phyloP scores from a whole-genome alignment of 2,888 invertebrate species.

The Rhingia rostrata region DNA sequence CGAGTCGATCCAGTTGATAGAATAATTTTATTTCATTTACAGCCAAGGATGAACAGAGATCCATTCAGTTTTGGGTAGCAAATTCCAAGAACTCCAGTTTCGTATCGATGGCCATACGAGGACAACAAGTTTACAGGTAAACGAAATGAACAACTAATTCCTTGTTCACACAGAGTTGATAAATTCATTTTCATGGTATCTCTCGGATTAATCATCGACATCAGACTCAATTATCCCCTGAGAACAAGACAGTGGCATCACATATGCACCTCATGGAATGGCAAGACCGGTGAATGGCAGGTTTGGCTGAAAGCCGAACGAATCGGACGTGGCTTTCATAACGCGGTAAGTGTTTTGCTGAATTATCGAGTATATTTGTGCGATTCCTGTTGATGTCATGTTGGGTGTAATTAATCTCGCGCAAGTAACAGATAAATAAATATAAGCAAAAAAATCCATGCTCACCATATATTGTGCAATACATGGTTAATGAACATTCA shows the following conservation, averaged over 20 bases:
- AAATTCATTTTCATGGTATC: constrained; percentile 12
- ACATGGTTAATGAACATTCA: too few species aligned
- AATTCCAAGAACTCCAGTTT: constrained; percentile 92
- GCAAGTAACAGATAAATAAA: constrained; percentile 16
- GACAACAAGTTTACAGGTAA: constrained; percentile 90
- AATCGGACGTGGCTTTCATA: constrained; percentile 93
- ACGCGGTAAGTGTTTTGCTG: constrained; percentile 87
- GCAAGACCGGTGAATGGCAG: constrained; percentile 95
- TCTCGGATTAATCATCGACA: not conserved
- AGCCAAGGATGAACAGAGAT: constrained; percentile 89
- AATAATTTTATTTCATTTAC: constrained; percentile 66
- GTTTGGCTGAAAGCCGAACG: constrained; percentile 93
- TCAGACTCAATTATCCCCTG: constrained; percentile 87
- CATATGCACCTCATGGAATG: constrained; percentile 94
- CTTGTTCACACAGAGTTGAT: constrained; percentile 67
- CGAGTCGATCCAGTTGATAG: too few species aligned
- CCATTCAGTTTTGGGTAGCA: constrained; percentile 90
- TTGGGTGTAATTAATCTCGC: constrained; percentile 52
- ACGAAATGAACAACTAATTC: constrained; percentile 66
- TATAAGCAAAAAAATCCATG: constrained; percentile 11
- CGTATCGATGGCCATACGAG: constrained; percentile 91
- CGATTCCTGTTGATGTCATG: constrained; percentile 30
- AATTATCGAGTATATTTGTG: constrained; percentile 14
- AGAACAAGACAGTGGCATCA: constrained; percentile 91
- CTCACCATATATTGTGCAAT: not conserved